Evolutionary conservation across 2,113 vertebrate species (phyloP).

Genomic region (Nyctereutes procyonoides): DNA sequence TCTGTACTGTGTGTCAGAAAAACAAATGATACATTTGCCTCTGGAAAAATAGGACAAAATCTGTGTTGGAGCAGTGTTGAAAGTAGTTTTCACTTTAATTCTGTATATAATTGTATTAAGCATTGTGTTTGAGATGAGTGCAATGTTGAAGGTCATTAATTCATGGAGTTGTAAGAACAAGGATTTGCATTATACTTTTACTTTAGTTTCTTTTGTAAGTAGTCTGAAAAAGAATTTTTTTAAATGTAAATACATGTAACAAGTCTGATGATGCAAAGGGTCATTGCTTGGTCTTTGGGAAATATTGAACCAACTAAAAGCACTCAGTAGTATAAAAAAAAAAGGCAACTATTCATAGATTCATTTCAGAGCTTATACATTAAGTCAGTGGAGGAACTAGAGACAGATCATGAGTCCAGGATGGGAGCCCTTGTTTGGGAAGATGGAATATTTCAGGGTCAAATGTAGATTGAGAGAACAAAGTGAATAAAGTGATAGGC

Average conservation of each 20-base stretch:
- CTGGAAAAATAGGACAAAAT: background rate
- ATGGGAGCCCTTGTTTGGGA: background rate
- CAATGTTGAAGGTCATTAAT: background rate
- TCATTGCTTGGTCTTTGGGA: background rate
- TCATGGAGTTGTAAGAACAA: background rate
- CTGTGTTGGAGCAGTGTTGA: background rate
- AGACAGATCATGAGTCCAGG: background rate
- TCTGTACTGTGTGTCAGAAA: background rate
- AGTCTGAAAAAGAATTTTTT: background rate
- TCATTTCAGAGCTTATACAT: background rate
- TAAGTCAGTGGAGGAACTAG: background rate
- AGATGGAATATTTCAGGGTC: background rate
- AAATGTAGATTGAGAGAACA: background rate
- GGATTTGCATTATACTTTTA: background rate
- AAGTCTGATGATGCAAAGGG: background rate
- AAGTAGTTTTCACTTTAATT: background rate
- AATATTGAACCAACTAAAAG: background rate
- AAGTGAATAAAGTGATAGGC: background rate
- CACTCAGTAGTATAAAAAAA: background rate
- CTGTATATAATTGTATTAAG: background rate
- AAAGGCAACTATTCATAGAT: background rate
- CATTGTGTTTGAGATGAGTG: background rate
- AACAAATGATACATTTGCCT: background rate
- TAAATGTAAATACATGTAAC: background rate
- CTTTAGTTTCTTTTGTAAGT: background rate